These are phyloP conservation scores for Aspidapion aeneum DNA, from an alignment of 2,888 invertebrate genomes.

Conservation along the genomic window DNA sequence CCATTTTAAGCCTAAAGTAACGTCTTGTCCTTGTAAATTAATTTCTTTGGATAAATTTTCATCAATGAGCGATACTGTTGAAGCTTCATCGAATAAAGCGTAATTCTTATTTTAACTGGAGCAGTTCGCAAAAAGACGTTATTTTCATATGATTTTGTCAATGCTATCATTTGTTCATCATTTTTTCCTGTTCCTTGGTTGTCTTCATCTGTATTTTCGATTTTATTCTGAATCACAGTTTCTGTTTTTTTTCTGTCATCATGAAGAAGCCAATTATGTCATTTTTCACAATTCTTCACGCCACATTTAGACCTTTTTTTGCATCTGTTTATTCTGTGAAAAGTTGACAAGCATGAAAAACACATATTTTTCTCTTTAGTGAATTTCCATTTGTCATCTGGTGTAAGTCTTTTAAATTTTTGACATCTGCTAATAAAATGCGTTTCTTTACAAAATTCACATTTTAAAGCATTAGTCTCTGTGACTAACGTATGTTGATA, in stretches of 20 bases:
- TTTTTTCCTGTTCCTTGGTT: background rate
- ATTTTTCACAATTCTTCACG: background rate
- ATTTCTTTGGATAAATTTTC: background rate
- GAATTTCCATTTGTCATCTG: background rate
- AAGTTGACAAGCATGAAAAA: background rate
- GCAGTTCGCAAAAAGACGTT: background rate
- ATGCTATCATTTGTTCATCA: background rate
- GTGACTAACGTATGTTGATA: background rate
- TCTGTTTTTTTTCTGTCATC: background rate
- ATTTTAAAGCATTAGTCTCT: background rate
- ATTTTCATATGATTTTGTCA: background rate
- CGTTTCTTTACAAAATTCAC: background rate
- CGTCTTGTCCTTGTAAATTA: background rate
- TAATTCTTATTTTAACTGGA: background rate
- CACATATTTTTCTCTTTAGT: background rate
- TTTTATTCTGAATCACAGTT: background rate
- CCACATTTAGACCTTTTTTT: background rate
- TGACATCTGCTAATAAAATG: background rate
- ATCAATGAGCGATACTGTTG: background rate
- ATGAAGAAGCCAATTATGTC: background rate
- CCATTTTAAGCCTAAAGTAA: constrained; percentile 1
- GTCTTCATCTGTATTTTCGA: too few species aligned
- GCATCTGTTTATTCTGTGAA: background rate
- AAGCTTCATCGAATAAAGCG: constrained; percentile 1
- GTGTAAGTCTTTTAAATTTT: background rate